phyloP scores from a whole-genome alignment of 23 tunicate species.

The Ciona savignyi region DNA sequence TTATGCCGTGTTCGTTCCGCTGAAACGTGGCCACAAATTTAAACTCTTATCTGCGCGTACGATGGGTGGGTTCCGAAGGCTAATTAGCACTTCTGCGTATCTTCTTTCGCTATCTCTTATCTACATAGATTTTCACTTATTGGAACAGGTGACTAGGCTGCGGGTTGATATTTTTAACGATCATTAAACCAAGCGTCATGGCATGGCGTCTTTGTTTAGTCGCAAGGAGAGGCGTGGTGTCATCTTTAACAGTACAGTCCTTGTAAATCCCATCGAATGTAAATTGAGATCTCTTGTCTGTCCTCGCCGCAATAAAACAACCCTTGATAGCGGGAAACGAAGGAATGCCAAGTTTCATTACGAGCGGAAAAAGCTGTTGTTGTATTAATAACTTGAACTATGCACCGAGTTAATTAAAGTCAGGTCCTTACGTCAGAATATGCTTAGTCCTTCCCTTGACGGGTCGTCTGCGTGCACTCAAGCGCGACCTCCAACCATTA shows the following conservation, averaged over 20 bases:
- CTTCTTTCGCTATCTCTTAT: neutral
- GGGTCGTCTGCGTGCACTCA: neutral
- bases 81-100: constrained; percentile 1
- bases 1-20: neutral
- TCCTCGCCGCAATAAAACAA: neutral
- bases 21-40: neutral
- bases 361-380: neutral
- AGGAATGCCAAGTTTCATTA: neutral
- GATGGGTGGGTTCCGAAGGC: neutral
- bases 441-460: neutral
- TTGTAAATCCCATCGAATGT: neutral
- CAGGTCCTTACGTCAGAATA: neutral
- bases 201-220: neutral
- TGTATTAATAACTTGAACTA: neutral
- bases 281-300: neutral
- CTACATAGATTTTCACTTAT: neutral
- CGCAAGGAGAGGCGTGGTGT: too few species aligned
- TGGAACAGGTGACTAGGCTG: neutral
- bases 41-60: neutral
- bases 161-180: neutral
- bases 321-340: neutral
- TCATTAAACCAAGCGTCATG: neutral
- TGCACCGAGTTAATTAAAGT: neutral
- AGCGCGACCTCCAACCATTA: neutral
- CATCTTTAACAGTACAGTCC: too few species aligned